A percentile compares a stretch with the other conserved stretches of the same genome.
Evolutionary conservation across 2,888 invertebrate species (phyloP).

Genomic region (Ormyrus pomaceus): DNA sequence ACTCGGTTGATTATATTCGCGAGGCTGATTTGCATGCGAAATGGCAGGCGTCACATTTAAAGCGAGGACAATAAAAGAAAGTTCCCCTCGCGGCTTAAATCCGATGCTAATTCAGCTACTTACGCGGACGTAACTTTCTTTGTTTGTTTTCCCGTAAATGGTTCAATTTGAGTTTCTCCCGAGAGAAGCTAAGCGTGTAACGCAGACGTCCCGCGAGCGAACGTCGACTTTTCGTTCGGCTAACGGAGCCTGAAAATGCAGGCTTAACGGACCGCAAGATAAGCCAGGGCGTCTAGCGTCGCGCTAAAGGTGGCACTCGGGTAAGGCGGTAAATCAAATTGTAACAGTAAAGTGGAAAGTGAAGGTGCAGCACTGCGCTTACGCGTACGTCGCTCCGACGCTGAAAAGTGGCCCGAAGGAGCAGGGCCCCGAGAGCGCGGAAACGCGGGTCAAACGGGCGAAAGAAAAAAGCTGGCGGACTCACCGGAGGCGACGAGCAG

Average conservation of each 20-base stretch:
- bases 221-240: neutral
- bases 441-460: too few relatives aligned
- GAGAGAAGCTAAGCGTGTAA: neutral
- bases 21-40: neutral
- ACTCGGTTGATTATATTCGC: neutral
- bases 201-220: neutral
- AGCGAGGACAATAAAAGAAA: conserved; percentile 45
- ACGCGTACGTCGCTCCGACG: conserved; percentile 59
- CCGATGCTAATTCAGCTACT: conserved; percentile 15
- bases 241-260: neutral
- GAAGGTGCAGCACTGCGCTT: conserved; percentile 66
- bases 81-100: conserved; percentile 18
- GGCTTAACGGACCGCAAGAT: neutral
- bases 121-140: conserved; percentile 22
- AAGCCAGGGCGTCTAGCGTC: conserved; percentile 9
- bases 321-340: conserved; percentile 51
- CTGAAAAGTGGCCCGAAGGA: conserved; percentile 20
- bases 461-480: too few relatives aligned
- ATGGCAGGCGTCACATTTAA: neutral
- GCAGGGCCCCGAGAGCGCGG: too few relatives aligned
- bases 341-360: conserved; percentile 71
- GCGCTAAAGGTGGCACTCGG: conserved; percentile 16
- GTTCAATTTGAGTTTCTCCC: neutral
- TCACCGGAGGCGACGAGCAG: neutral
- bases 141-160: conserved; percentile 10